These are phyloP conservation scores for Erebia aethiops DNA, from an alignment of 2,888 invertebrate species.

Conservation along the genomic window DNA sequence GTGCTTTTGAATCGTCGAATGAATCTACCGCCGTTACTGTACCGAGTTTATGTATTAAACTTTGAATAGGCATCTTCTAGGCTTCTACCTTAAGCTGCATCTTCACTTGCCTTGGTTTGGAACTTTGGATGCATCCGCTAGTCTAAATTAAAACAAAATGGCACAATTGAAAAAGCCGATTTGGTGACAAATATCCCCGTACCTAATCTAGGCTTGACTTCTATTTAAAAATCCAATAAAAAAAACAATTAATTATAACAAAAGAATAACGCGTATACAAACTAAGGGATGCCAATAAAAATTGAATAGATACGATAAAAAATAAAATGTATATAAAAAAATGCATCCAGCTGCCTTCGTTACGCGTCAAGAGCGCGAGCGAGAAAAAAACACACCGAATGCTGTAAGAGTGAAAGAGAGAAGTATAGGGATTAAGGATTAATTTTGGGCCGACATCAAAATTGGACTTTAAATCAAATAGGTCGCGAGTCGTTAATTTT, in stretches of 20 bases:
- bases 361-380: slow-evolving; percentile 64
- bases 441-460: slow-evolving; percentile 74
- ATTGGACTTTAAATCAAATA: slow-evolving; percentile 66
- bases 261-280: slow-evolving; percentile 60
- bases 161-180: not conserved
- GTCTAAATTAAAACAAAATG: not conserved
- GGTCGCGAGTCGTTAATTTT: slow-evolving; percentile 62
- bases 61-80: too few relatives aligned
- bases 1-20: too few relatives aligned
- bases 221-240: slow-evolving; percentile 23
- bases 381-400: slow-evolving; percentile 46
- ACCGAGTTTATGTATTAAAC: too few relatives aligned
- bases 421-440: slow-evolving; percentile 67
- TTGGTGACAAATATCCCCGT: not conserved
- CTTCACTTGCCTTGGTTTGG: too few relatives aligned
- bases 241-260: slow-evolving; percentile 61
- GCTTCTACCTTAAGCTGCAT: too few relatives aligned
- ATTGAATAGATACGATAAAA: slow-evolving; percentile 58
- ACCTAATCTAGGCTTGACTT: slow-evolving; percentile 8
- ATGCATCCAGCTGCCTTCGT: slow-evolving; percentile 75
- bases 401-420: slow-evolving; percentile 54
- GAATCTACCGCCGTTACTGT: too few relatives aligned
- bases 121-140: too few relatives aligned
- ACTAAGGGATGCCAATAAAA: slow-evolving; percentile 73
- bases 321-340: slow-evolving; percentile 65